Evolutionary conservation across 2,113 vertebrate genomes (phyloP), one percentile per base, ranked within the genome.

Genomic region (Limnothrissa miodon): DNA sequence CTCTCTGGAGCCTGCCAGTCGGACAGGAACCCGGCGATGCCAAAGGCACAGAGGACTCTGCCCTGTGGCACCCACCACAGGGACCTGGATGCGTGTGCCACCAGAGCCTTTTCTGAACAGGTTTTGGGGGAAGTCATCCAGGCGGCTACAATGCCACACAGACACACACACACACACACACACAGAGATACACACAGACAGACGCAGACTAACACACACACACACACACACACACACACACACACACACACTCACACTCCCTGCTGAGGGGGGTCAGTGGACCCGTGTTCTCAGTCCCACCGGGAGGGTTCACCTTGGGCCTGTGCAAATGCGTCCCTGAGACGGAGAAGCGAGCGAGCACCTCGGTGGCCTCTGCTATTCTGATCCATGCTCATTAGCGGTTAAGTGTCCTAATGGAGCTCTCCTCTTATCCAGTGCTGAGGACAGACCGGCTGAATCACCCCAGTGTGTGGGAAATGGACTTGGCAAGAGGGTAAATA

Each of bases 271-370:
- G 74, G 51, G 70, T 80, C 39, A 33, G 80, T 11, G 51, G 17
- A 23, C 7, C 45, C 1, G 36, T 25, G 51, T 78, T 45, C 45
- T 19, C n/a, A 82, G 82, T 82, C 81, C 62, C 62, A 17, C 45
- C 45, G 82, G 83, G 70, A 86, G 79, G 79, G 45, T 46, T 82
- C 82, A 62, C 25, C 59, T 11, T 46, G 74, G 86, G 84, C 83
- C 86, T 45, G 83, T 70, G 78, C 46, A 56, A 56, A 42, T 17
- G 44, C 33, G 44, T 56, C 83, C 46, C 56, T 8, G 42, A 86
- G 80, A 36, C 15, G 21, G 33, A 48, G 79, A 59, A 46, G 78
- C 2, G 46, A 48, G 46, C 17, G 46, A 48, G 46, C 11, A 56
- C 5, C 51, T 6, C 51, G 4, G n/a, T 42, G 42, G 33, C 1